These are phyloP conservation scores for Nephrotoma guestfalica DNA, from an alignment of 2,888 invertebrate genomes.

Conservation along the genomic window DNA sequence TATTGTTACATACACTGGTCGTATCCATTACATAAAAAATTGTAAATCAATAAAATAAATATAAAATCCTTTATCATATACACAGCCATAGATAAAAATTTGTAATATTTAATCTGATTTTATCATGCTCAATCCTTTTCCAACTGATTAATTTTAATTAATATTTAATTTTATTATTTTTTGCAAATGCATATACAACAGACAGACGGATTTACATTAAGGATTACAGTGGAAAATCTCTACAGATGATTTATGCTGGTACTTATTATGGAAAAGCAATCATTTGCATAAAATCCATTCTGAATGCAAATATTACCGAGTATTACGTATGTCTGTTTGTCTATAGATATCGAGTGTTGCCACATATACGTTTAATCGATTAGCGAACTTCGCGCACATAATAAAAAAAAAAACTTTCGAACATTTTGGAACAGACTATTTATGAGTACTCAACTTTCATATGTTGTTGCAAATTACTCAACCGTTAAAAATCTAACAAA, in stretches of 20 bases:
- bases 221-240: background rate
- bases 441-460: background rate
- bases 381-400: no score
- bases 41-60: no score
- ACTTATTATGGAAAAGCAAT: background rate
- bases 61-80: no score
- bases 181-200: background rate
- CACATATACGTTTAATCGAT: no score
- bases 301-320: background rate
- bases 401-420: background rate
- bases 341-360: no score
- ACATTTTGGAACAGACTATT: background rate
- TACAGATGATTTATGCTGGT: background rate
- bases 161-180: background rate
- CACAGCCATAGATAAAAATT: background rate
- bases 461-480: background rate
- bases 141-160: background rate
- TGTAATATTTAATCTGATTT: background rate
- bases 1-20: no score
- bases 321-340: background rate
- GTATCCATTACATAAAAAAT: no score
- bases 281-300: background rate
- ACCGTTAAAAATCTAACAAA: background rate
- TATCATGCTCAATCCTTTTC: background rate
- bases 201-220: background rate